Evolutionary conservation across 1,140 invertebrate genomes (phyloP), one percentile per base, ranked within the genome.

Genomic region (Nebria ingens): DNA sequence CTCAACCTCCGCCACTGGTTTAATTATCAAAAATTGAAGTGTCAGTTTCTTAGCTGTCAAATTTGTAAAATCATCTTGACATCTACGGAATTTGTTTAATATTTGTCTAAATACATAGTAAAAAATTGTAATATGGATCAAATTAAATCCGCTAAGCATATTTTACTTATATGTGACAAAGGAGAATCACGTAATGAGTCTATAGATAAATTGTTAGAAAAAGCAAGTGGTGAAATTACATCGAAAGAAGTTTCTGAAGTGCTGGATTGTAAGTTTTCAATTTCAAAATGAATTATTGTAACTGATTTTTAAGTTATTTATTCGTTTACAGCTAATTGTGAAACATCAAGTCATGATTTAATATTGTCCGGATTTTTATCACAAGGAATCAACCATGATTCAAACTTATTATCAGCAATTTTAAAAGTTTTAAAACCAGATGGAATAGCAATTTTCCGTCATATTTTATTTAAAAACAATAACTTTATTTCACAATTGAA

Each of bases 351-450:
- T 2, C 77, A 81, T 59, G 78, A 84, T 63, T 63, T 76, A 1
- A 72, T 84, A 61, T 58, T 84, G 17, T 78, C 77, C 4, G 78
- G 80, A 60, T 72, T 74, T 2, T 45, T 61, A 34, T 73, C 72
- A 51, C 62, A 70, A 58, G 60, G 64, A 1, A 68, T 75, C 40
- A 51, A 66, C 17, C 76, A 78, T 55, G 65, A 68, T 23, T 74
- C 77, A 56, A 69, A 70, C 21, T 66, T 76, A 29, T 67, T 83
- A 55, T 70, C 73, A 53, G 72, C 79, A 51, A 65, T 76, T 15
- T 65, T 83, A 6, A 75, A 76, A 64, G 60, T 81, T 45, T 65
- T 84, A 0, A 83, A 81, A 64, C 80, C 81, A 15, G 74, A 71
- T 56, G 82, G 83, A 13, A 61, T 3, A 15, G 22, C 74, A 9